Evolutionary conservation across 2,888 invertebrate genomes (phyloP), one percentile per base, ranked within the genome.

Genomic region (Scrobipalpa costella): DNA sequence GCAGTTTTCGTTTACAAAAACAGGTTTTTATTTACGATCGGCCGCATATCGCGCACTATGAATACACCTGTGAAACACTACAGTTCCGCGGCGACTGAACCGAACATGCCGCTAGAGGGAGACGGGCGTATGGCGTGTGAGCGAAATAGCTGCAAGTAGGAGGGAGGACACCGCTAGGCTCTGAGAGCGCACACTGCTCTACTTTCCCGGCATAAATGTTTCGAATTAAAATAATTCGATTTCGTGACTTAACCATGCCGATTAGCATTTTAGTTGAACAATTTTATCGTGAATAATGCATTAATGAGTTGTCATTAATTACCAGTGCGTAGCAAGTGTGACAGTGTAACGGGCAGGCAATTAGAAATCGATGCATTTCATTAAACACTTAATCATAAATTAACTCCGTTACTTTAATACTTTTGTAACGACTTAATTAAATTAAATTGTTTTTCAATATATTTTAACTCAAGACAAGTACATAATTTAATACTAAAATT

Each of bases 101-200:
- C 13, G 89, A 88, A 76, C 79, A 78, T 73, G 78, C 70, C 70
- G 84, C 69, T 69, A 75, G 88, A 90, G 77, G 81, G 86, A 84
- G 90, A 90, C 66, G 73, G 84, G 74, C 78, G 70, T 77, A 87
- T 81, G 79, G 74, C 71, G 85, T 68, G 71, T 74, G 82, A 89
- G 70, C 80, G 88, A 90, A 88, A 89, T 73, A 66, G 70, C 82
- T 76, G 80, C 77, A 80, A 77, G 86, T 85, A 81, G 85, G 83
- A 86, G 85, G 87, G 88, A 86, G 86, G 84, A 84, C 84, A 86
- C 83, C 81, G 84, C 85, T 83, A 80, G 76, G 80, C 80, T 81
- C 81, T 80, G 85, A 83, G 85, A 87, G 78, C 82, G 83, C 88
- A 84, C 84, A 79, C 68, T 85, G 86, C 68, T 83, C 77, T 65